Evolutionary conservation across 2,113 vertebrate genomes (phyloP), one percentile per base, ranked within the genome.

Genomic region (Apistogramma diplotaenia): DNA sequence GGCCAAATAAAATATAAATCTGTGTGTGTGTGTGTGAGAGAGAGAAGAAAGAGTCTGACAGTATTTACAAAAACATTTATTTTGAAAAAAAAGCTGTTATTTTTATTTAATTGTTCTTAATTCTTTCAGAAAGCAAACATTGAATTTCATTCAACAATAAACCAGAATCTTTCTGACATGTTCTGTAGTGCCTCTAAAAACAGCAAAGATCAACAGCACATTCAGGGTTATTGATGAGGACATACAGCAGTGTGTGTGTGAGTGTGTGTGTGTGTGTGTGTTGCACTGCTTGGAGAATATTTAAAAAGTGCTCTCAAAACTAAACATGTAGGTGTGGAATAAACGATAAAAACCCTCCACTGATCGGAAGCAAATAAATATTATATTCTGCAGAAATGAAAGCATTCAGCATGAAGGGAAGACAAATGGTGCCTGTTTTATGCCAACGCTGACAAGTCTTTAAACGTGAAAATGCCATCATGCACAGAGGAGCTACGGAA

Each of bases 1-100:
- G 1, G 35, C n/a, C n/a, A n/a, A n/a, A n/a, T n/a, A n/a, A n/a
- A n/a, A n/a, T n/a, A n/a, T n/a, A n/a, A n/a, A n/a, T n/a, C n/a
- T n/a, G 43, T 67, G 3, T 67, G 6, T 43, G 40, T 15, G 12
- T 43, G 12, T 5, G 12, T 27, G 4, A 15, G 33, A 9, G 35
- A 57, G 15, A 35, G 5, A 21, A 56, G 40, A 70, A 31, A 43
- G 8, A 81, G 8, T 83, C 59, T 54, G 19, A 65, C 56, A 51
- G 31, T 27, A 85, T 84, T 86, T 83, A 86, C 54, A 76, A 87
- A 91, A 59, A 74, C 33, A 40, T 89, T 89, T 87, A 87, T 89
- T 91, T 89, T 55, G 57, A 9, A 27, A 67, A 51, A 88, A 82
- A 78, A 80, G 2, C 23, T 10, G 61, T 77, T 73, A n/a, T 65